Base-by-base conservation (phyloP, 2,888 invertebrate genomes). In the Thecocarcelia acutangulata region DNA sequence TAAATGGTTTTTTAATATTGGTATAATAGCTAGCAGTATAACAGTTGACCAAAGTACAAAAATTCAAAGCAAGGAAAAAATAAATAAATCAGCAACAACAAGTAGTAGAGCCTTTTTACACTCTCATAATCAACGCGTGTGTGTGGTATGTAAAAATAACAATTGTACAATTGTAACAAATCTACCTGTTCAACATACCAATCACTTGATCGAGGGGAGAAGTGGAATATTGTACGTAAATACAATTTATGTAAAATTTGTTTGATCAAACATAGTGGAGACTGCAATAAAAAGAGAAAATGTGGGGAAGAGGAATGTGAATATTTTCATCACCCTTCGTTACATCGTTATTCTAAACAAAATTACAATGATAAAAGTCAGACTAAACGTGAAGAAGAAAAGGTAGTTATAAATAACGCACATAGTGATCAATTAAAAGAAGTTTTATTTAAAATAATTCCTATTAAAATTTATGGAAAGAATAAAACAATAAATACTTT, bases 11-110 rank as follows among this genome's bases (percentile, higher is more conserved):
- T 33, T 9, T 33, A 33, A 33, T 9, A 33, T 33, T 33, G 33
- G 33, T 33, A 33, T 74, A 21, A 54, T 54, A 42, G 63, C 63
- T 52, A 68, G 52, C 21, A 56, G 68, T 68, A 68, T 68, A 68
- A 58, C 74, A 74, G 74, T 64, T 74, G 66, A 66, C 28, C 56
- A 56, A 12, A 11, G 37, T 6, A 48, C 28, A n/a, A 73, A 13
- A 52, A 44, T 2, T 54, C 37, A 42, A 5, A 54, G 11, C 48
- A 48, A 48, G 21, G 48, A 48, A 48, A 48, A 48, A 48, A 12
- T 21, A 48, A 48, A 21, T 52, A 24, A 15, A n/a, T 3, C n/a
- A 44, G 2, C 13, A 24, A 24, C 13, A 52, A 52, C 24, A 52
- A 52, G 1, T 21, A 50, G 21, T 3, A 50, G 21, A 59, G 75